Percentiles rank a stretch among this genome's conserved stretches.
phyloP scores from a whole-genome alignment of 1,140 invertebrate genomes.

The Cephus cinctus region DNA sequence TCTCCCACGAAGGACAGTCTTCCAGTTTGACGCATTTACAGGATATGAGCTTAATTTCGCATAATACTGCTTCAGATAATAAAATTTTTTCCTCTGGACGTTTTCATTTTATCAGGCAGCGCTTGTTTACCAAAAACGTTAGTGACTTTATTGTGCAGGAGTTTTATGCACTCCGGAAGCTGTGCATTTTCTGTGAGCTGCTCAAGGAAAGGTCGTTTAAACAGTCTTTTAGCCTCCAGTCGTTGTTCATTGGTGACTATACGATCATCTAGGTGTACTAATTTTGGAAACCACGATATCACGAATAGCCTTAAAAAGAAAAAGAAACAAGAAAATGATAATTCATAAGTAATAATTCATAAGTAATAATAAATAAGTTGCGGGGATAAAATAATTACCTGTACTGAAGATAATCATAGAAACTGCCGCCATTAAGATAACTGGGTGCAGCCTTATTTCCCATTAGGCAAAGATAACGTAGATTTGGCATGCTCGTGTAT shows the following conservation, averaged over 20 bases:
- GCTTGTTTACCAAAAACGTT: conserved; percentile 32
- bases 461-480: conserved; percentile 73
- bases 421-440: conserved; percentile 72
- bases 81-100: conserved; percentile 27
- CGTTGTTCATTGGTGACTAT: conserved; percentile 63
- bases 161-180: conserved; percentile 41
- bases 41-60: too few relatives aligned
- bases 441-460: conserved; percentile 75
- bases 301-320: conserved; percentile 63
- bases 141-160: conserved; percentile 36
- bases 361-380: neutral
- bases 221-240: conserved; percentile 61
- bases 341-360: too few relatives aligned
- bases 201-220: conserved; percentile 61
- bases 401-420: conserved; percentile 76
- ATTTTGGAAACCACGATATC: conserved; percentile 65
- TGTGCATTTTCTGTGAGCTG: conserved; percentile 30
- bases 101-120: conserved; percentile 21
- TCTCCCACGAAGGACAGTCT: too few relatives aligned
- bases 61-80: conserved; percentile 38
- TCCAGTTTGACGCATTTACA: too few relatives aligned
- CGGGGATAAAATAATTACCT: conserved; percentile 57
- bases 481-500: conserved; percentile 63
- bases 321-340: conserved; percentile 13
- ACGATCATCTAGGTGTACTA: conserved; percentile 68